Percentiles rank a stretch among this genome's conserved stretches.
Evolutionary conservation across 2,888 invertebrate genomes (phyloP).

Genomic region (Eustalomyia histrio): DNA sequence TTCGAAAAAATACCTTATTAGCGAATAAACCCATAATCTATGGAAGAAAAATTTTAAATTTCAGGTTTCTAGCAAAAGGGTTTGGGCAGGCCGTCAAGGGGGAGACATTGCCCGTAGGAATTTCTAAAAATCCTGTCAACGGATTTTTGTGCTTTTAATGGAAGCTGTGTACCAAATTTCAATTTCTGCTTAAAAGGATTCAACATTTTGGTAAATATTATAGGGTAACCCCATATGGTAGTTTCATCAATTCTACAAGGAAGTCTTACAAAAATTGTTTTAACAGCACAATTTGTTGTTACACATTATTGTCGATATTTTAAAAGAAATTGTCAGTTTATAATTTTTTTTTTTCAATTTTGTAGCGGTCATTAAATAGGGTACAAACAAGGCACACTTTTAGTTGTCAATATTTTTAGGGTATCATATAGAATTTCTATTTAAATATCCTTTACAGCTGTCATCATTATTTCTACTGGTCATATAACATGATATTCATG

Average conservation of each 20-base stretch:
- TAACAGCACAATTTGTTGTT: neutral
- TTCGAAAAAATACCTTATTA: too few species aligned
- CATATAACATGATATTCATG: neutral
- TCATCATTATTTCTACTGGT: neutral
- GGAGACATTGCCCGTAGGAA: too few species aligned
- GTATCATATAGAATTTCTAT: conserved; percentile 3
- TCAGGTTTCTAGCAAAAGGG: too few species aligned
- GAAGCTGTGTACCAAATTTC: too few species aligned
- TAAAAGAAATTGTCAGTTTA: neutral
- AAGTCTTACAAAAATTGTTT: neutral
- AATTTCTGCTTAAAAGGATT: too few species aligned
- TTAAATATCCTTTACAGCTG: conserved; percentile 6
- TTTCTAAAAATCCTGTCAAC: too few species aligned
- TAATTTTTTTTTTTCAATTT: neutral
- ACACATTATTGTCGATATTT: neutral
- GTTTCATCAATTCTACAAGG: neutral
- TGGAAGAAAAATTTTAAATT: too few species aligned
- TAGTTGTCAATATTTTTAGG: neutral
- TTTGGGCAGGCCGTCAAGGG: too few species aligned
- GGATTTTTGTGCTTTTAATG: too few species aligned
- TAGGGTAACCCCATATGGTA: neutral
- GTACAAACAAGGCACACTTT: neutral
- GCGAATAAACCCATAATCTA: too few species aligned
- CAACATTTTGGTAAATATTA: neutral
- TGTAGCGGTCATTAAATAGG: neutral